Conservation (phyloP, 1,140 invertebrate genomes). For the Leptonema lineaticorne region DNA sequence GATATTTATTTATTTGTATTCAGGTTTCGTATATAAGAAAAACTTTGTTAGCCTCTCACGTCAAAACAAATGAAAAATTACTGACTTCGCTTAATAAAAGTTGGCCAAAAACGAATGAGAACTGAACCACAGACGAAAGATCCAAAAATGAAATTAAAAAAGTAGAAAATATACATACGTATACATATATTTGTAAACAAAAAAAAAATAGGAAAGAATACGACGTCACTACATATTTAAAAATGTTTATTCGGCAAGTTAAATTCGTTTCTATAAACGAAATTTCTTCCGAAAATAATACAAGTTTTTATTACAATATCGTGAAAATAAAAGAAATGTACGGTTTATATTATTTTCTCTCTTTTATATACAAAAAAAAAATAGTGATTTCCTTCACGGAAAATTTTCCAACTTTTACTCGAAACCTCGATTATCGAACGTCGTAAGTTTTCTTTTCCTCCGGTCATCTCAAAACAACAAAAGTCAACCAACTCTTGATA, state of each 20-base stretch:
- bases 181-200: not conserved
- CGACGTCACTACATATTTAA: not conserved
- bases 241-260: not conserved
- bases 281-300: not conserved
- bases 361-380: too few relatives aligned
- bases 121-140: not conserved
- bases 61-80: constrained; percentile 28
- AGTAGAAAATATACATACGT: not conserved
- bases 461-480: too few relatives aligned
- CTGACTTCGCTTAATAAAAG: constrained; percentile 7
- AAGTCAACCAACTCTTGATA: too few relatives aligned
- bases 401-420: too few relatives aligned
- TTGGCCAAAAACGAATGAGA: not conserved
- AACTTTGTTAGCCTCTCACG: constrained; percentile 16
- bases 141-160: constrained; percentile 5
- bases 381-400: too few relatives aligned
- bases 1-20: constrained; percentile 19
- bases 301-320: not conserved
- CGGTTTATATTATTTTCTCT: too few relatives aligned
- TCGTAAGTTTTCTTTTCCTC: too few relatives aligned
- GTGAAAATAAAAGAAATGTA: not conserved
- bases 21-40: not conserved
- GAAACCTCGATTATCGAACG: too few relatives aligned
- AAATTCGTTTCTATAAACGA: not conserved
- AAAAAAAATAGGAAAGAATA: not conserved